These are phyloP conservation scores for Cochlearius cochlearius DNA, from an alignment of 2,113 vertebrate species.

Conservation along the genomic window DNA sequence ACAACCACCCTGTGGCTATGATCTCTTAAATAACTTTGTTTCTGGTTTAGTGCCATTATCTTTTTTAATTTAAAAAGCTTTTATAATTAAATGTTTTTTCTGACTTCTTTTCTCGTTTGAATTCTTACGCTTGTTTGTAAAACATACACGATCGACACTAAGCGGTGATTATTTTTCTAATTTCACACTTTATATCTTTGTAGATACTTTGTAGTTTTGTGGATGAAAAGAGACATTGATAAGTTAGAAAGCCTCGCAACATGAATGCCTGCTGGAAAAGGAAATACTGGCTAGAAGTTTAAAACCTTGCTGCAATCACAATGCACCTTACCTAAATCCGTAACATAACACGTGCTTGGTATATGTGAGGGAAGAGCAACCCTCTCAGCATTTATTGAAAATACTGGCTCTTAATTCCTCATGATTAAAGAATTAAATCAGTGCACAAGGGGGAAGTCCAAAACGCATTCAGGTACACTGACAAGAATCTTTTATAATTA, in stretches of 20 bases:
- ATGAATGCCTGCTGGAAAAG: background rate
- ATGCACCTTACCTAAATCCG: background rate
- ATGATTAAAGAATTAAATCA: background rate
- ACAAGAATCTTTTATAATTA: background rate
- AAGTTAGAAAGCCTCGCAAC: background rate
- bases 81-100: constrained; percentile 77
- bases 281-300: background rate
- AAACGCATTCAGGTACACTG: background rate
- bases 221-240: background rate
- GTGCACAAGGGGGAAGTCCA: background rate
- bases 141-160: background rate
- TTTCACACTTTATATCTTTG: background rate
- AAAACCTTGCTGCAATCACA: background rate
- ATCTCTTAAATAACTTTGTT: constrained; percentile 52
- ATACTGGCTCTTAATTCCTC: background rate
- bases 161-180: background rate
- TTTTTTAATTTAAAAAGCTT: constrained; percentile 72
- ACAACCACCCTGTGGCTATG: constrained; percentile 50
- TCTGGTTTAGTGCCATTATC: constrained; percentile 75
- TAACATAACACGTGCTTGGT: background rate
- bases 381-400: background rate
- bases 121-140: constrained; percentile 28
- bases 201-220: background rate
- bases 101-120: constrained; percentile 50
- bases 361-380: background rate